Evolutionary conservation across 2,113 vertebrate species (phyloP).

Genomic region (Psilopsiagon aurifrons): DNA sequence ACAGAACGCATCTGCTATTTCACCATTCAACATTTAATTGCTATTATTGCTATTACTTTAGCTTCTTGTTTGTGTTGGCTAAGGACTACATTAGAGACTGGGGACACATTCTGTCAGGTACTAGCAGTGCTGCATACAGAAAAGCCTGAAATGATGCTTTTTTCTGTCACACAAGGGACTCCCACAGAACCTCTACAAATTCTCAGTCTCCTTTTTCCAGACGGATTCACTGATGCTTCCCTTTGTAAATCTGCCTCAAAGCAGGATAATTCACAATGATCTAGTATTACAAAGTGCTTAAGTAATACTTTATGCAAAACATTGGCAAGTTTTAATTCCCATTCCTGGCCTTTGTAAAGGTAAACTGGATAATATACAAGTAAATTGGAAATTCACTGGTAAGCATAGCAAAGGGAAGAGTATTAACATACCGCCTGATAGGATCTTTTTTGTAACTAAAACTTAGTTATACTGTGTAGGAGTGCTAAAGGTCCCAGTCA

Average conservation of each 20-base stretch:
- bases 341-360: neutral
- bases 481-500: neutral
- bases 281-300: neutral
- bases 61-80: slow-evolving; percentile 4
- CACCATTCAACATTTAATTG: neutral
- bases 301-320: neutral
- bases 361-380: neutral
- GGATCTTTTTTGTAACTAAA: neutral
- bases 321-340: neutral
- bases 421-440: neutral
- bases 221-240: neutral
- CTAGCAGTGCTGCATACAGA: neutral
- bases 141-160: slow-evolving; percentile 5
- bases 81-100: neutral
- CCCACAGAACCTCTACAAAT: neutral
- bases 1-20: neutral
- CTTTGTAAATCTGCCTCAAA: neutral
- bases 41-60: neutral
- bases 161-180: neutral
- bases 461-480: neutral
- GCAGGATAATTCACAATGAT: neutral
- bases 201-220: neutral
- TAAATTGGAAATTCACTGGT: neutral
- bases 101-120: slow-evolving; percentile 10
- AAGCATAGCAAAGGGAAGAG: neutral